Evolutionary conservation across 2,113 vertebrate genomes (phyloP).

Genomic region (Mustelus asterias): DNA sequence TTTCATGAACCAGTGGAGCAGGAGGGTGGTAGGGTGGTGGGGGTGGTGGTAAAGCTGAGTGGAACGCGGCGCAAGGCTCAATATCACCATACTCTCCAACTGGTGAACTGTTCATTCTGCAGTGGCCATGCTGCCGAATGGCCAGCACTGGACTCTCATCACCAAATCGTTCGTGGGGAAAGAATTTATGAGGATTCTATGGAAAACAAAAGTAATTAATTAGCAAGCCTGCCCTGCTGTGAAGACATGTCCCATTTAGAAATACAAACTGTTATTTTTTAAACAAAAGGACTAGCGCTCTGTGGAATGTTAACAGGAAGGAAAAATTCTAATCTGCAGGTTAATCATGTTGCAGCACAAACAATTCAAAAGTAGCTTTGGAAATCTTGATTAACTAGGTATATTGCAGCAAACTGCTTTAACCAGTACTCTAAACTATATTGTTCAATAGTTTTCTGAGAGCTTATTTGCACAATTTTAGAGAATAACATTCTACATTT

Average conservation of each 20-base stretch:
- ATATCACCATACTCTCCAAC: slow-evolving; percentile 88
- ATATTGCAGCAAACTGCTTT: background rate
- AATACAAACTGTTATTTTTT: background rate
- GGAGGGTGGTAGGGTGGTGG: slow-evolving; percentile 91
- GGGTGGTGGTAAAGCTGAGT: slow-evolving; percentile 85
- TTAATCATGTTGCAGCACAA: slow-evolving; percentile 1
- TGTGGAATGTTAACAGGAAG: background rate
- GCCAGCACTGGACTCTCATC: slow-evolving; percentile 92
- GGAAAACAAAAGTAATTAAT: slow-evolving; percentile 32
- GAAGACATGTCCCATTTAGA: background rate
- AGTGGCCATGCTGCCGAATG: slow-evolving; percentile 79
- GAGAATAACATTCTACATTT: background rate
- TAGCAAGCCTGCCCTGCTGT: background rate
- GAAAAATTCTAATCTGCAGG: background rate
- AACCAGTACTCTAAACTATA: background rate
- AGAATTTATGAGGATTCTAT: slow-evolving; percentile 97
- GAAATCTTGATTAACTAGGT: background rate
- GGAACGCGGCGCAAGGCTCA: slow-evolving; percentile 88
- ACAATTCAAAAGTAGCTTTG: background rate
- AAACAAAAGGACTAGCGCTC: background rate
- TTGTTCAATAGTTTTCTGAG: background rate
- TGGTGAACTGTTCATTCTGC: slow-evolving; percentile 87
- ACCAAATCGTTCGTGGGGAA: slow-evolving; percentile 92
- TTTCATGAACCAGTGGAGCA: slow-evolving; percentile 72
- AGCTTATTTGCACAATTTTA: background rate